These are phyloP conservation scores for Psittacula echo DNA, from an alignment of 2,797 vertebrate genomes.

Conservation along the genomic window DNA sequence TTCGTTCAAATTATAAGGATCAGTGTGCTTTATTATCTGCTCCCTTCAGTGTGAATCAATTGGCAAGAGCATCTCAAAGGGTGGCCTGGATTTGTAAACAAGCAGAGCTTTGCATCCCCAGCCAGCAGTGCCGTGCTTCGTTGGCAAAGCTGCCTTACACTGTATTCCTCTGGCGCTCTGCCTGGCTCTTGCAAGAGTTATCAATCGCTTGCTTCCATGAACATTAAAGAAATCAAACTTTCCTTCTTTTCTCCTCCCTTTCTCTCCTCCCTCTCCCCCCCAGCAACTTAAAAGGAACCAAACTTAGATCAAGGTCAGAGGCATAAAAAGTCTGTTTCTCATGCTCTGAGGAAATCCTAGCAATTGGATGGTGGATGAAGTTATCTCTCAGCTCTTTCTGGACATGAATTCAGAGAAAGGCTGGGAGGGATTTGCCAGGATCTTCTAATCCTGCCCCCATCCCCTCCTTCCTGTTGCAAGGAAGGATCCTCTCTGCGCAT, in stretches of 20 bases:
- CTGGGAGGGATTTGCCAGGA: constrained; percentile 42
- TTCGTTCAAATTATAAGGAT: not conserved
- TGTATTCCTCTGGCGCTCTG: constrained; percentile 60
- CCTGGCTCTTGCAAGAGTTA: constrained; percentile 63
- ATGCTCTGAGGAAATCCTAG: constrained; percentile 67
- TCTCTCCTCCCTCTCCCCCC: not conserved
- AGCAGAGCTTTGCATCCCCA: constrained; percentile 47
- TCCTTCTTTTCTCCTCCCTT: constrained; percentile 30
- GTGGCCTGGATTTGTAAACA: constrained; percentile 64
- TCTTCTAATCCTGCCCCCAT: not conserved
- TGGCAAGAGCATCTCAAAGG: constrained; percentile 44
- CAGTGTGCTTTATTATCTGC: not conserved
- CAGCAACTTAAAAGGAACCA: constrained; percentile 68
- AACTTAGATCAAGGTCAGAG: constrained; percentile 71
- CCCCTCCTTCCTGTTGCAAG: not conserved
- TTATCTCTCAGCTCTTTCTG: constrained; percentile 30
- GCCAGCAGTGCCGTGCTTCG: constrained; percentile 37
- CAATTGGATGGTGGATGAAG: not conserved
- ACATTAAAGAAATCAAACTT: constrained; percentile 67
- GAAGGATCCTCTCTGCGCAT: not conserved
- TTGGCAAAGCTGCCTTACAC: constrained; percentile 28
- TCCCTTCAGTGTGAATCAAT: not conserved
- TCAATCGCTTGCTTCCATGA: constrained; percentile 60
- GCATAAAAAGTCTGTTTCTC: constrained; percentile 50
- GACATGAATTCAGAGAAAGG: not conserved